Evolutionary conservation across 2,113 vertebrate species (phyloP), one percentile per base, ranked within the genome.

Genomic region (Leptobrachium ailaonicum): DNA sequence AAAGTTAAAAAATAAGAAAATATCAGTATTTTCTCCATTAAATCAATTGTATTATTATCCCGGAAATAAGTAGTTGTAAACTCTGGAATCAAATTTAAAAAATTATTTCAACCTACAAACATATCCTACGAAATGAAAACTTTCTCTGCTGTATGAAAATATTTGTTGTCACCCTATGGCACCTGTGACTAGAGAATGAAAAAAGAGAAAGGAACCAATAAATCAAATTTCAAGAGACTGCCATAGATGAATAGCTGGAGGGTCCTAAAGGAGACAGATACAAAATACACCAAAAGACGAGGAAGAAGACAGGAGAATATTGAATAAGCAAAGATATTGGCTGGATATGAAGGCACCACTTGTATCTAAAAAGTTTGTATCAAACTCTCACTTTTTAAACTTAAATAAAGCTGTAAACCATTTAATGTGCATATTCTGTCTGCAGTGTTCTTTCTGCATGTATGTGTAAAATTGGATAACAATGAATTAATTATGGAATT

Each of bases 281-380:
- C 71, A 71, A 73, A 79, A 66, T 66, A 71, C 58, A 8, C 58
- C 53, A 14, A 60, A 41, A 40, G 1, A 40, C 3, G 3, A 2
- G 60, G 56, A 72, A 72, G 41, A 58, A 32, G 43, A 78, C 13
- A 79, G 77, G 44, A 66, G 2, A 9, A 62, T 54, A 64, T 41
- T 66, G 77, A 72, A 79, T 77, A 77, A 77, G 45, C 50, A 41
- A 67, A 66, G 32, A 47, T 56, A 67, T 67, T 76, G 75, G 74
- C 50, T 76, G 74, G 74, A 63, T 75, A 20, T 41, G 40, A 66
- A 45, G 12, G 56, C 20, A 64, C 4, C 62, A 53, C 73, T 32
- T 32, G 20, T 32, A 32, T 32, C 20, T 32, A 32, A 32, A 32
- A 32, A 32, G 20, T 32, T 32, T 32, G 20, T 32, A 32, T 32